A percentile compares a stretch with the other conserved stretches of the same genome.
These are phyloP conservation scores for Sycophila texana DNA, from an alignment of 2,888 invertebrate species.

Conservation along the genomic window DNA sequence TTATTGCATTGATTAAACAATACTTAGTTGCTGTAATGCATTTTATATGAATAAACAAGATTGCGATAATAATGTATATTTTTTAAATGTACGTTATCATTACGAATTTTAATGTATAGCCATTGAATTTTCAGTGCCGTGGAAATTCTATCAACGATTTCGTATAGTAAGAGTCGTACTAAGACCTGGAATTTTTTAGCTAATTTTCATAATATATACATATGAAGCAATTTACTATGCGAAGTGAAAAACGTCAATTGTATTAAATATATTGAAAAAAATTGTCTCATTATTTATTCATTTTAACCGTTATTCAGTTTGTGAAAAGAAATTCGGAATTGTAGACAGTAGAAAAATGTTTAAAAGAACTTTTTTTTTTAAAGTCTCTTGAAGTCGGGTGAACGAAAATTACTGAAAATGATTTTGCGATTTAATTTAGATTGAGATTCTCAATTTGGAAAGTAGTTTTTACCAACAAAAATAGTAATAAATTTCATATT, in stretches of 20 bases:
- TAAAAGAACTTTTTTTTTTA: slow-evolving; percentile 6
- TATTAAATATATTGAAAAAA: slow-evolving; percentile 46
- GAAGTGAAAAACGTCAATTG: slow-evolving; percentile 51
- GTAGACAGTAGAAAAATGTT: slow-evolving; percentile 13
- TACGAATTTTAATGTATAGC: not conserved
- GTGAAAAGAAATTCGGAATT: not conserved
- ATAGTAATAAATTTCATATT: slow-evolving; percentile 36
- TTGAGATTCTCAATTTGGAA: not conserved
- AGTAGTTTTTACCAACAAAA: slow-evolving; percentile 23
- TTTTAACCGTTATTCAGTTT: not conserved
- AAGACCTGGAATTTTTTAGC: slow-evolving; percentile 43
- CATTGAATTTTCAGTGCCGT: slow-evolving; percentile 19
- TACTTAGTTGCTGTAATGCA: not conserved
- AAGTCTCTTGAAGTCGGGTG: too few species aligned
- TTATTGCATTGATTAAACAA: not conserved
- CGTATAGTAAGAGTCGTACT: slow-evolving; percentile 34
- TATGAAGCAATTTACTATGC: slow-evolving; percentile 43
- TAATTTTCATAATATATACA: slow-evolving; percentile 46
- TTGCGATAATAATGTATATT: not conserved
- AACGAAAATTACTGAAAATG: slow-evolving; percentile 21
- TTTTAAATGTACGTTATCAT: not conserved
- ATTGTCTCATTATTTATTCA: slow-evolving; percentile 51
- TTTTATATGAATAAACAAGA: not conserved
- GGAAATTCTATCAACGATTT: slow-evolving; percentile 21
- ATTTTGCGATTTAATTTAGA: slow-evolving; percentile 8